These are phyloP conservation scores for Choristoneura fumiferana DNA, from an alignment of 1,140 invertebrate species.

Conservation along the genomic window DNA sequence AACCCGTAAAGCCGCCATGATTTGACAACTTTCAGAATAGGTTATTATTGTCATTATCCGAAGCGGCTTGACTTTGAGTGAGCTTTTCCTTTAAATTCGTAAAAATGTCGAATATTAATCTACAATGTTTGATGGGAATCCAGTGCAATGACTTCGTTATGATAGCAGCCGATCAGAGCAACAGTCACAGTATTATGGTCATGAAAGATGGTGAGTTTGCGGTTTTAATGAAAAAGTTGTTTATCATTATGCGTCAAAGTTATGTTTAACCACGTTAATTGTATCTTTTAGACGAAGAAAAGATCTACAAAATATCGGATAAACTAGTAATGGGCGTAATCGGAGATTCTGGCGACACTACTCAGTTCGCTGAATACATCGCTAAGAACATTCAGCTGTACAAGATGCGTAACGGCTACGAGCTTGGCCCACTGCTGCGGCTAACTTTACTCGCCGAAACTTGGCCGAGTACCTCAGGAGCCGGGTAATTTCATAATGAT, in stretches of 20 bases:
- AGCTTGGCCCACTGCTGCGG: slow-evolving; percentile 94
- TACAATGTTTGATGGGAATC: slow-evolving; percentile 96
- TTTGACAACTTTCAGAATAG: slow-evolving; percentile 50
- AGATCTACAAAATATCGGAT: slow-evolving; percentile 94
- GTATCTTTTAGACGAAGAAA: slow-evolving; percentile 92
- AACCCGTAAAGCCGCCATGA: slow-evolving; percentile 26
- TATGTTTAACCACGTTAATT: slow-evolving; percentile 2
- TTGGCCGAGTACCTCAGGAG: slow-evolving; percentile 96
- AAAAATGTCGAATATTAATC: slow-evolving; percentile 78
- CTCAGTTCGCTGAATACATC: slow-evolving; percentile 99
- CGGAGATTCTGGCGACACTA: slow-evolving; percentile 97
- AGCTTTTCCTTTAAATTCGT: slow-evolving; percentile 21
- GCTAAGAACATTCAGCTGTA: slow-evolving; percentile 99
- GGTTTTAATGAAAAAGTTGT: slow-evolving; percentile 20
- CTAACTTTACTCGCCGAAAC: slow-evolving; percentile 95
- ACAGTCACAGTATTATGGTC: slow-evolving; percentile 93
- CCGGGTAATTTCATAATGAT: slow-evolving; percentile 79
- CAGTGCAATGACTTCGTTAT: slow-evolving; percentile 96
- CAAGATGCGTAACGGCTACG: slow-evolving; percentile 99
- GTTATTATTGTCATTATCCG: slow-evolving; percentile 21
- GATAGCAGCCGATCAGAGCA: slow-evolving; percentile 94
- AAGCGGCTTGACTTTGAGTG: slow-evolving; percentile 27
- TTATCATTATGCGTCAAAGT: slow-evolving; percentile 20
- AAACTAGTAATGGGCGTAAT: slow-evolving; percentile 94
- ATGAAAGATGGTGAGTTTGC: slow-evolving; percentile 92